These are phyloP conservation scores for Brachyptera risi DNA, from an alignment of 2,888 invertebrate genomes.

Conservation along the genomic window DNA sequence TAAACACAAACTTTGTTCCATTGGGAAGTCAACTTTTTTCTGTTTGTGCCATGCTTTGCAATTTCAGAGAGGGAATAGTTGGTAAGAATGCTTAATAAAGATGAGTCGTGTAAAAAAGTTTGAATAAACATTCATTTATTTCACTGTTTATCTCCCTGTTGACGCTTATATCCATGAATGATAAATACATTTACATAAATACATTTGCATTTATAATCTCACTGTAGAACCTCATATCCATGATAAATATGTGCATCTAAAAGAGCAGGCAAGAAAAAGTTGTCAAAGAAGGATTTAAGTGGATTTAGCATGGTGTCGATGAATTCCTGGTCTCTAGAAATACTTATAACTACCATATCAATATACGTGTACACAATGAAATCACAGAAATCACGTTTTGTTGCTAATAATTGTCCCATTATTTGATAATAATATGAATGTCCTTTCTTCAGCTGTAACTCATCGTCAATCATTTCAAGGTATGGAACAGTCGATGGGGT, in stretches of 20 bases:
- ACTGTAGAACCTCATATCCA: background rate
- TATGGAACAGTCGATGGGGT: slow-evolving; percentile 27
- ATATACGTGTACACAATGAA: slow-evolving; percentile 29
- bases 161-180: too few relatives aligned
- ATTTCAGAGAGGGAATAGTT: slow-evolving; percentile 29
- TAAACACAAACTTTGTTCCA: slow-evolving; percentile 17
- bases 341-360: slow-evolving; percentile 21
- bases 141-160: background rate
- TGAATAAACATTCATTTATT: background rate
- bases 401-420: slow-evolving; percentile 26
- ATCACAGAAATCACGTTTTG: slow-evolving; percentile 27
- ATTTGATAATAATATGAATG: slow-evolving; percentile 26
- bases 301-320: slow-evolving; percentile 25
- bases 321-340: slow-evolving; percentile 30
- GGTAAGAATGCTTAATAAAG: slow-evolving; percentile 12
- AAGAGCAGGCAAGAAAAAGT: slow-evolving; percentile 24
- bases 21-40: slow-evolving; percentile 28
- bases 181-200: too few relatives aligned
- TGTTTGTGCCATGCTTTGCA: slow-evolving; percentile 32
- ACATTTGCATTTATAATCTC: too few relatives aligned
- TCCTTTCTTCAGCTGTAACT: slow-evolving; percentile 23
- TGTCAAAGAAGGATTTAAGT: slow-evolving; percentile 26
- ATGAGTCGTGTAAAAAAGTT: background rate
- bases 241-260: slow-evolving; percentile 31
- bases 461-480: slow-evolving; percentile 18